A percentile compares a stretch with the other conserved stretches of the same genome.
Conservation (phyloP, 2,797 vertebrate species). For the Coregonus sp. region DNA sequence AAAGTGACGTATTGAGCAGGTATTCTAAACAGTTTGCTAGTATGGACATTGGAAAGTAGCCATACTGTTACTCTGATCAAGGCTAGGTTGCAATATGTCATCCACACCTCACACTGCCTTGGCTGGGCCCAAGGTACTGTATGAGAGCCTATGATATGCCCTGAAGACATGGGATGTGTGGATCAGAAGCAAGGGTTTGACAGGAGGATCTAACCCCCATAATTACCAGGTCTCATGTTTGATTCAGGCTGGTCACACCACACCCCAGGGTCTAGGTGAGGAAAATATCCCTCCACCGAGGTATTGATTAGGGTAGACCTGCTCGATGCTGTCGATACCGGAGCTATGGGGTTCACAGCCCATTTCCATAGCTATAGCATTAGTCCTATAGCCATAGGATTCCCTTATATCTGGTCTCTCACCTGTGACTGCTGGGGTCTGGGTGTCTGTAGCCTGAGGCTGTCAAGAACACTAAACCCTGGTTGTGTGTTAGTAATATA, state of each 20-base stretch:
- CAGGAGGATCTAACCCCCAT: not conserved
- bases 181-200: not conserved
- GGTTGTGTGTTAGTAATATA: not conserved
- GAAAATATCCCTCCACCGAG: not conserved
- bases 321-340: constrained; percentile 12
- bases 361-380: constrained; percentile 3
- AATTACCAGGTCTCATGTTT: not conserved
- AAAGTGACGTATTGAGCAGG: no score
- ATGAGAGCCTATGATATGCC: not conserved
- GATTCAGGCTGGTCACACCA: not conserved
- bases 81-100: not conserved
- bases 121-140: no score
- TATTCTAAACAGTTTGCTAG: not conserved
- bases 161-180: not conserved
- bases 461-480: constrained; percentile 37
- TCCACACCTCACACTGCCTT: not conserved
- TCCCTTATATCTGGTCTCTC: constrained; percentile 16
- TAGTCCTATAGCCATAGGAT: no score
- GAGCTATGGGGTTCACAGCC: constrained; percentile 13
- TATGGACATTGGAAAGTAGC: not conserved
- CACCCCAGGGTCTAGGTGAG: not conserved
- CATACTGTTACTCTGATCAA: not conserved
- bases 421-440: constrained; percentile 47
- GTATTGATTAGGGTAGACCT: not conserved
- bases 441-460: constrained; percentile 41